phyloP scores from a whole-genome alignment of 2,888 invertebrate genomes.

The Poecilobothrus nobilitatus region DNA sequence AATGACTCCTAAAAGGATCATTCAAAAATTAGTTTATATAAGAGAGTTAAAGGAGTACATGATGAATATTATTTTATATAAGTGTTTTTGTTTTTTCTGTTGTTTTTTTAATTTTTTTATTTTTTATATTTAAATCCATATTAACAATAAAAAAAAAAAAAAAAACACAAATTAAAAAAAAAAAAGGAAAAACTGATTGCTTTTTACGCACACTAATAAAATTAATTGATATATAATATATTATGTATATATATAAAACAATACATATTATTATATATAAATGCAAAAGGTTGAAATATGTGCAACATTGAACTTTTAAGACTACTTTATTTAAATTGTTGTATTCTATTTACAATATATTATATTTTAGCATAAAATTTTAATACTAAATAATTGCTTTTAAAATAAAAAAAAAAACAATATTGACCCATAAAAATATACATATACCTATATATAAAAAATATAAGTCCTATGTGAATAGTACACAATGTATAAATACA shows the following conservation, averaged over 20 bases:
- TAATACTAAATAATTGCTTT: too few species aligned
- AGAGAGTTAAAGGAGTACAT: neutral
- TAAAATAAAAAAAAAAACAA: too few species aligned
- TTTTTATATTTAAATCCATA: neutral
- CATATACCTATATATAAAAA: too few species aligned
- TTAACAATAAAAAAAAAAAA: neutral
- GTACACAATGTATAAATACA: too few species aligned
- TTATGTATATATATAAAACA: neutral
- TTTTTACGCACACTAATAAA: neutral
- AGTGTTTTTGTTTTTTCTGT: neutral
- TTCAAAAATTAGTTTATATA: neutral
- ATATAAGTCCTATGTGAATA: too few species aligned
- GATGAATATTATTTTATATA: neutral
- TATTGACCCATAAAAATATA: too few species aligned
- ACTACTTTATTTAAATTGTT: neutral
- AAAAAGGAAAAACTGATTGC: neutral
- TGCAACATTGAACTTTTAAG: conserved; percentile 2
- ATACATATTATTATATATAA: neutral
- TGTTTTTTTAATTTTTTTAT: neutral
- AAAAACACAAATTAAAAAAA: neutral
- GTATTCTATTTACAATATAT: too few species aligned
- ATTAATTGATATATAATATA: too few species aligned
- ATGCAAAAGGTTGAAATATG: neutral
- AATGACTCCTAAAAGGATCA: conserved; percentile 6
- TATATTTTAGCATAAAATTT: too few species aligned